phyloP scores from a whole-genome alignment of 2,888 invertebrate genomes.

The Anticlea derivata region DNA sequence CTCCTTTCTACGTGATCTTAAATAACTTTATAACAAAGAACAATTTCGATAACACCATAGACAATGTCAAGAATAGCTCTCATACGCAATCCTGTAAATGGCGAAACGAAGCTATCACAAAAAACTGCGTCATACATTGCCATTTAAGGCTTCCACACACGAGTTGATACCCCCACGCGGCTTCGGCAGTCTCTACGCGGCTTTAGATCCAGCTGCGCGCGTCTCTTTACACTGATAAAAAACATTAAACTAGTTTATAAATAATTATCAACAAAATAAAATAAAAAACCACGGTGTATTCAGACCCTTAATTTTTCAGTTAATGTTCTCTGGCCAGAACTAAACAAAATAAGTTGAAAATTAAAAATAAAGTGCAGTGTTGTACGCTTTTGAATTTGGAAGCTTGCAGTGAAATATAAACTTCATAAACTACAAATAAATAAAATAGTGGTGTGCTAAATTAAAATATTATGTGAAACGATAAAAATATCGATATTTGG shows the following conservation, averaged over 20 bases:
- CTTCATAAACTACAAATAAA: no score
- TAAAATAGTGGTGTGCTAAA: slow-evolving; percentile 26
- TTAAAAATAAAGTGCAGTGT: slow-evolving; percentile 5
- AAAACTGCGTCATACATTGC: slow-evolving; percentile 48
- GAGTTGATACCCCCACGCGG: slow-evolving; percentile 41
- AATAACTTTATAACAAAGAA: slow-evolving; percentile 17
- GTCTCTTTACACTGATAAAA: slow-evolving; percentile 37
- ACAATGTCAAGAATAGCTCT: slow-evolving; percentile 30
- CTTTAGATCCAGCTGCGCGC: slow-evolving; percentile 53
- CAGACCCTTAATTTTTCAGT: slow-evolving; percentile 5
- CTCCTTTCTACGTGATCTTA: slow-evolving; percentile 11
- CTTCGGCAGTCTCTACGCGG: slow-evolving; percentile 68
- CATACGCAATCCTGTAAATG: slow-evolving; percentile 29
- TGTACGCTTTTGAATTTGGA: slow-evolving; percentile 14
- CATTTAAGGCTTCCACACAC: slow-evolving; percentile 54
- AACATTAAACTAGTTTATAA: slow-evolving; percentile 17
- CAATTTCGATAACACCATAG: slow-evolving; percentile 27
- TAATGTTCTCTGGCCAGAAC: slow-evolving; percentile 10
- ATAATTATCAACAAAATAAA: slow-evolving; percentile 9
- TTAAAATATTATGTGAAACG: slow-evolving; percentile 23
- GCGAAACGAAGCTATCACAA: slow-evolving; percentile 31
- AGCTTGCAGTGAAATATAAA: slow-evolving; percentile 9
- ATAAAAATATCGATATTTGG: slow-evolving; percentile 18
- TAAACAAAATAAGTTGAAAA: neutral
- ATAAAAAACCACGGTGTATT: neutral